These are phyloP conservation scores for Porites rus DNA, from an alignment of 92 coral and sea anemone genomes.

Conservation along the genomic window DNA sequence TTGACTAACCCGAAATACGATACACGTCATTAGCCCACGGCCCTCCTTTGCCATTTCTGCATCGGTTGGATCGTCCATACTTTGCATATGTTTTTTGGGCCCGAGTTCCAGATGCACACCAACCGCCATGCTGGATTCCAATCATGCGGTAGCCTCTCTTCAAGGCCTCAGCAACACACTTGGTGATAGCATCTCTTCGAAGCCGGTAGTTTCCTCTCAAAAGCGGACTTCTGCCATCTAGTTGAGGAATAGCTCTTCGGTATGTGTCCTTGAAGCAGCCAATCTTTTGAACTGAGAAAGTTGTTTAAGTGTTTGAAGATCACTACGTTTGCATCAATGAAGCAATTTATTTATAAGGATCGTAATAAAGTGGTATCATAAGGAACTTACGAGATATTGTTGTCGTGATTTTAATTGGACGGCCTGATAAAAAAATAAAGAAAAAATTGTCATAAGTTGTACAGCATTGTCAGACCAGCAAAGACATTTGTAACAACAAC, in stretches of 20 bases:
- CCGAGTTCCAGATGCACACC: constrained; percentile 48
- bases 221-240: constrained; percentile 31
- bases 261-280: constrained; percentile 69
- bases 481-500: too few relatives aligned
- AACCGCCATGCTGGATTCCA: constrained; percentile 49
- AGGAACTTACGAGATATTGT: constrained; percentile 4
- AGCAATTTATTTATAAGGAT: not conserved
- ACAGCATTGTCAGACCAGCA: too few relatives aligned
- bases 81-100: constrained; percentile 39
- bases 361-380: too few relatives aligned
- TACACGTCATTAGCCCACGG: constrained; percentile 54
- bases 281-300: constrained; percentile 24
- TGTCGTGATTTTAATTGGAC: constrained; percentile 2
- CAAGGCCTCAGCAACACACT: constrained; percentile 16
- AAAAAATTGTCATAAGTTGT: not conserved
- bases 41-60: constrained; percentile 55
- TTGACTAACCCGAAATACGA: constrained; percentile 21
- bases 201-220: constrained; percentile 46
- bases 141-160: constrained; percentile 29
- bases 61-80: constrained; percentile 43
- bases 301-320: not conserved
- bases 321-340: not conserved
- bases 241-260: constrained; percentile 46
- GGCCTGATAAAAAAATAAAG: not conserved
- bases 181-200: constrained; percentile 21